These are phyloP conservation scores for Meteorus colon DNA, from an alignment of 2,888 invertebrate species.

Conservation along the genomic window DNA sequence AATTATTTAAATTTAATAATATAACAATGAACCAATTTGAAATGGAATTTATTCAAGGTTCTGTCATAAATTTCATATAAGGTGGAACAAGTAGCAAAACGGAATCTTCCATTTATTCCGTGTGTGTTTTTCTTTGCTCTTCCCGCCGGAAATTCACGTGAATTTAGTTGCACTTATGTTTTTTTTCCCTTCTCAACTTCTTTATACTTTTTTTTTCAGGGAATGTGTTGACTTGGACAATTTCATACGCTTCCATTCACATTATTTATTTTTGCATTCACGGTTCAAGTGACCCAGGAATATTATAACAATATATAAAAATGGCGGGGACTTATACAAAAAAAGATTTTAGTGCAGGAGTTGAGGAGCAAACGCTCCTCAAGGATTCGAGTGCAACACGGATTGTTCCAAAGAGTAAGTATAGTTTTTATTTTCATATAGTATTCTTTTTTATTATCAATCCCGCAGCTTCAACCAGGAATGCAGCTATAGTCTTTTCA, in stretches of 20 bases:
- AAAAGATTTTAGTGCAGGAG: slow-evolving; percentile 68
- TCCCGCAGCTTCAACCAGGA: slow-evolving; percentile 39
- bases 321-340: slow-evolving; percentile 72
- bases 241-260: neutral
- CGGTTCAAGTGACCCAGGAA: too few relatives aligned
- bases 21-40: neutral
- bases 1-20: neutral
- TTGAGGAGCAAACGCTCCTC: slow-evolving; percentile 69
- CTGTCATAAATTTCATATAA: neutral
- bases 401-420: slow-evolving; percentile 64
- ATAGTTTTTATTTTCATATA: slow-evolving; percentile 19
- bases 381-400: slow-evolving; percentile 66
- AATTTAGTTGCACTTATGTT: neutral
- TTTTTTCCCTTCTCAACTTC: neutral
- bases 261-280: neutral
- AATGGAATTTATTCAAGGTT: neutral
- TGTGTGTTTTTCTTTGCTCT: neutral
- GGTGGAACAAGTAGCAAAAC: neutral
- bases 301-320: slow-evolving; percentile 42
- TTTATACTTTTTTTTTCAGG: neutral
- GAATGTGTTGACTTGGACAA: slow-evolving; percentile 26
- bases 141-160: slow-evolving; percentile 1
- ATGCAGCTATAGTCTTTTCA: slow-evolving; percentile 37
- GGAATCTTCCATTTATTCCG: neutral
- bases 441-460: slow-evolving; percentile 33